These are phyloP conservation scores for Leptinotarsa lineolata DNA, from an alignment of 1,140 invertebrate genomes.

Conservation along the genomic window DNA sequence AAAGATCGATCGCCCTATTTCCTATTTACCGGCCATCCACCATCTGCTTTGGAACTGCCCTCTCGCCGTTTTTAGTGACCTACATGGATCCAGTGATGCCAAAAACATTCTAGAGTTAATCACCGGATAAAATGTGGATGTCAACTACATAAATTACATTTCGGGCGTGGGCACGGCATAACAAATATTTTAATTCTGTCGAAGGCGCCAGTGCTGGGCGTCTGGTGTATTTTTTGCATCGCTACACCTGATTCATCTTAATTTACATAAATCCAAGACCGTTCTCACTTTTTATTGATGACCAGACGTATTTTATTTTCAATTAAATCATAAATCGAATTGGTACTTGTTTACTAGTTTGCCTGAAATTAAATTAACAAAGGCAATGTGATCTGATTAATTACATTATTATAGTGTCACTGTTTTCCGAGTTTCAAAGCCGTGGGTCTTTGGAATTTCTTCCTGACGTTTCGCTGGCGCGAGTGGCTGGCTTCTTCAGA, in stretches of 20 bases:
- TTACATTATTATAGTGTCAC: no score
- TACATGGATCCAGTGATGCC: no score
- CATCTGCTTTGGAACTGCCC: no score
- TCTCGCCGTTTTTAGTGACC: no score
- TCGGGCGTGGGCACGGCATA: constrained; percentile 8
- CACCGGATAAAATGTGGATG: neutral
- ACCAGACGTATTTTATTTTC: constrained; percentile 3
- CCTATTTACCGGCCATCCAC: no score
- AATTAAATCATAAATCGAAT: constrained; percentile 5
- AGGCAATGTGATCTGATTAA: no score
- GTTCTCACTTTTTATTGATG: constrained; percentile 11
- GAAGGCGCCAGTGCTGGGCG: constrained; percentile 1
- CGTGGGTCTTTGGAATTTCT: no score
- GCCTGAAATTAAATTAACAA: no score
- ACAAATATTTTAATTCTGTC: neutral
- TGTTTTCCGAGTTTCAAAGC: no score
- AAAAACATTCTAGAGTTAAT: neutral
- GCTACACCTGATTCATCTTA: constrained; percentile 4
- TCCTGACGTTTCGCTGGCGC: no score
- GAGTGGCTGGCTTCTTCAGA: no score
- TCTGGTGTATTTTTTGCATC: constrained; percentile 7
- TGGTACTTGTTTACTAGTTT: neutral
- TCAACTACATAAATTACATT: constrained; percentile 2
- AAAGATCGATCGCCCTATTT: no score
- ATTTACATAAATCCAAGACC: constrained; percentile 14